A percentile compares a stretch with the other conserved stretches of the same genome.
Conservation (phyloP, 2,888 invertebrate genomes). For the Melieria omissa region DNA sequence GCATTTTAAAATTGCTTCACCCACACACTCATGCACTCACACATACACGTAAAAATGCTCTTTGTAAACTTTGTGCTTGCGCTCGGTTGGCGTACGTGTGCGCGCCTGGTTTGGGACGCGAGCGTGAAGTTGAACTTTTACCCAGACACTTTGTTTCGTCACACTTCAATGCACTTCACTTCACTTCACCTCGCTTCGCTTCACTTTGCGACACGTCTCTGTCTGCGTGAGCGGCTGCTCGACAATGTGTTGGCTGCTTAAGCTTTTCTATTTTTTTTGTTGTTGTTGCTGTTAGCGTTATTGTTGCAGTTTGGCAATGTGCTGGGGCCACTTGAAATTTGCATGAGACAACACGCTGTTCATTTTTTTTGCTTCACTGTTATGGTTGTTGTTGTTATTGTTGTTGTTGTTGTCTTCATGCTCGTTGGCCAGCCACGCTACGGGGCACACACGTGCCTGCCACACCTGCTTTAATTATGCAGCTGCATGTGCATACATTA, state of each 20-base stretch:
- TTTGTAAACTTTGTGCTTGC: too few relatives aligned
- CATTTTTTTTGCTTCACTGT: not conserved
- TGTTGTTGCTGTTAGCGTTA: too few relatives aligned
- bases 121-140: too few relatives aligned
- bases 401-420: not conserved
- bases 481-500: constrained; percentile 6
- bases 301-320: not conserved
- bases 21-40: not conserved
- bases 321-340: not conserved
- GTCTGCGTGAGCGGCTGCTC: too few relatives aligned
- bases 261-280: too few relatives aligned
- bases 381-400: not conserved
- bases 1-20: not conserved
- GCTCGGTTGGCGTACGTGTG: too few relatives aligned
- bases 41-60: not conserved
- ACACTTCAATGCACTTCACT: too few relatives aligned
- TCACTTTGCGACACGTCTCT: too few relatives aligned
- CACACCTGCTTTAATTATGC: constrained; percentile 41
- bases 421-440: constrained; percentile 6
- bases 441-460: constrained; percentile 44
- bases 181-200: too few relatives aligned
- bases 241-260: too few relatives aligned
- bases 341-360: not conserved
- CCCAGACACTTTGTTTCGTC: too few relatives aligned
- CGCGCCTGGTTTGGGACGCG: too few relatives aligned